Conservation (phyloP, 92 coral and sea anemone genomes). For the Phenganax subtilis region DNA sequence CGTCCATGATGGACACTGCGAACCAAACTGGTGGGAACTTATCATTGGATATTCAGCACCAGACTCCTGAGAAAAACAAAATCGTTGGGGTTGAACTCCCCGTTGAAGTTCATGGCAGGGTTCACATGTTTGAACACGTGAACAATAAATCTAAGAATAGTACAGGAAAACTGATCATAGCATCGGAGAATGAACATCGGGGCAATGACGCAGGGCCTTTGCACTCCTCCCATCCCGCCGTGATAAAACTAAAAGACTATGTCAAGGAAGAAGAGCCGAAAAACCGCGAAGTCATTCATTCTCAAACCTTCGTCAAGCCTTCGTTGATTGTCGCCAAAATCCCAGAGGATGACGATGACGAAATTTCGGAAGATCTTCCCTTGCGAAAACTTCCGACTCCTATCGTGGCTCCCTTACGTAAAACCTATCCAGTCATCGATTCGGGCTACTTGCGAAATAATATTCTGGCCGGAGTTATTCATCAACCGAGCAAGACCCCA, state of each 20-base stretch:
- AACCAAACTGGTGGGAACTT: neutral
- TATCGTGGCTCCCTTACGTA: conserved; percentile 30
- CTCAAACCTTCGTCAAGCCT: neutral
- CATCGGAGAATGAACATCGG: conserved; percentile 24
- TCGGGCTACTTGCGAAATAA: conserved; percentile 11
- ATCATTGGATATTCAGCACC: conserved; percentile 21
- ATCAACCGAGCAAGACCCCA: neutral
- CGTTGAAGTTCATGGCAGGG: conserved; percentile 30
- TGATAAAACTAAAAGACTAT: neutral
- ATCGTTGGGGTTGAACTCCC: conserved; percentile 5
- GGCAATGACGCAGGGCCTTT: conserved; percentile 3
- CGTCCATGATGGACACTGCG: conserved; percentile 25
- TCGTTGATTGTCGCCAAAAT: conserved; percentile 28
- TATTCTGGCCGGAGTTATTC: neutral
- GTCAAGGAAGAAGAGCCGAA: conserved; percentile 27
- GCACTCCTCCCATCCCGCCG: neutral
- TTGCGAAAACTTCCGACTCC: conserved; percentile 13
- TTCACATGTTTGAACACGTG: conserved; percentile 21
- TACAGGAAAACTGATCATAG: conserved; percentile 26
- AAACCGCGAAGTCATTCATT: conserved; percentile 1
- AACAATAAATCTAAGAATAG: conserved; percentile 14
- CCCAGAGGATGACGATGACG: conserved; percentile 31
- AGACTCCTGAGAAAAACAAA: neutral
- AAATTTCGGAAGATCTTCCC: conserved; percentile 7
- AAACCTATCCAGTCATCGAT: neutral